Evolutionary conservation across 2,888 invertebrate species (phyloP), one percentile per base, ranked within the genome.

Genomic region (Lasiommata megera): DNA sequence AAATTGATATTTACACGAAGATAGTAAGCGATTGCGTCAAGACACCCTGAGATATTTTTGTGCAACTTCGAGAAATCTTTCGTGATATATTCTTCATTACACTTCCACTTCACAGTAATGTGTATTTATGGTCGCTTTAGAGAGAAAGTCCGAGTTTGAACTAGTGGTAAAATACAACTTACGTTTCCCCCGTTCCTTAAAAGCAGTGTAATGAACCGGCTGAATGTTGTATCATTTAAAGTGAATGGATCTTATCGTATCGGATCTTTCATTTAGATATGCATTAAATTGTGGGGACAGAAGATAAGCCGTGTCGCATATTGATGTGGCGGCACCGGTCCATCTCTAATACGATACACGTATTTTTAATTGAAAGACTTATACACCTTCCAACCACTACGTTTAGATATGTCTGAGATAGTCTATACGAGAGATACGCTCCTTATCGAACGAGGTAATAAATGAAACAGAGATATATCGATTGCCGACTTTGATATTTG

Each of bases 231-330:
- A 78, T 83, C 81, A 84, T 80, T 79, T 73, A 71, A 82, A 52
- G 79, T 82, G 79, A 79, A 84, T 81, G 77, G 77, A 73, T 79
- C 80, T 88, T 90, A 89, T 90, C 89, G 79, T 75, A 81, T 84
- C 76, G 80, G 79, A 90, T 89, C 88, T 88, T 82, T 85, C 84
- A 82, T 88, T 88, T 88, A 86, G 85, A 84, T 79, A 77, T 80
- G 82, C 84, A 88, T 88, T 88, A 87, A 87, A 84, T 84, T 84
- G 84, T 80, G 67, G 82, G 74, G 77, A 74, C 72, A 73, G 74
- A 46, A 84, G 89, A 89, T 88, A 88, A 87, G 71, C 69, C 74
- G 74, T 75, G 79, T 80, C 76, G 83, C 81, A 80, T 85, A 80
- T 78, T 77, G 79, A 84, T 79, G 80, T 72, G 66, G 72, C 79